These are phyloP conservation scores for Dreissena rostriformis DNA, from an alignment of 1,140 invertebrate genomes.

Conservation along the genomic window DNA sequence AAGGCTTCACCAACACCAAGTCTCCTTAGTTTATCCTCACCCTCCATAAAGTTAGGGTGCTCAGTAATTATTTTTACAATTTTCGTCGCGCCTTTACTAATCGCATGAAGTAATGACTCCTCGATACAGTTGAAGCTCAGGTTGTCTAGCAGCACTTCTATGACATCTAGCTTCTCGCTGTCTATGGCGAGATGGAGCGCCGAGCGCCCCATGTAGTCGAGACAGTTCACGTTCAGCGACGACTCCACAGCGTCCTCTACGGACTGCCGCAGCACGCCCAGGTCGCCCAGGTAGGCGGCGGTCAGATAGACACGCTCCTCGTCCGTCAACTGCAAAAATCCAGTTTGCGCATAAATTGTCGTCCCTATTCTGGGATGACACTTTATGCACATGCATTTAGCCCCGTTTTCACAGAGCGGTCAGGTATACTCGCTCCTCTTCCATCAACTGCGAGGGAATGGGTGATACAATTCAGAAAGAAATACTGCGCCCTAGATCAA, in stretches of 20 bases:
- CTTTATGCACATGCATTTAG: too few species aligned
- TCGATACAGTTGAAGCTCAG: slow-evolving; percentile 78
- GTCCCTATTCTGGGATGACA: too few species aligned
- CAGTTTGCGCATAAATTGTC: neutral
- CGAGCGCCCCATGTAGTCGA: slow-evolving; percentile 79
- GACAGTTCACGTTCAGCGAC: slow-evolving; percentile 76
- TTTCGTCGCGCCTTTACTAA: slow-evolving; percentile 79
- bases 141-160: slow-evolving; percentile 77
- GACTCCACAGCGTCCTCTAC: slow-evolving; percentile 73
- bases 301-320: slow-evolving; percentile 81
- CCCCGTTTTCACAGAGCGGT: too few species aligned
- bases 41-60: slow-evolving; percentile 80
- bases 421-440: too few species aligned
- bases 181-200: slow-evolving; percentile 80
- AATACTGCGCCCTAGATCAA: too few species aligned
- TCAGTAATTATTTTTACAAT: slow-evolving; percentile 80
- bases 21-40: slow-evolving; percentile 76
- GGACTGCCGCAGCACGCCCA: slow-evolving; percentile 76
- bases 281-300: slow-evolving; percentile 79
- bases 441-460: too few species aligned
- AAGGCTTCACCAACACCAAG: slow-evolving; percentile 77
- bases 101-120: slow-evolving; percentile 80
- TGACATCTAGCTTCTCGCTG: slow-evolving; percentile 78
- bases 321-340: slow-evolving; percentile 77
- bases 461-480: too few species aligned